These are phyloP conservation scores for Thalpophila matura DNA, from an alignment of 2,888 invertebrate species.

Conservation along the genomic window DNA sequence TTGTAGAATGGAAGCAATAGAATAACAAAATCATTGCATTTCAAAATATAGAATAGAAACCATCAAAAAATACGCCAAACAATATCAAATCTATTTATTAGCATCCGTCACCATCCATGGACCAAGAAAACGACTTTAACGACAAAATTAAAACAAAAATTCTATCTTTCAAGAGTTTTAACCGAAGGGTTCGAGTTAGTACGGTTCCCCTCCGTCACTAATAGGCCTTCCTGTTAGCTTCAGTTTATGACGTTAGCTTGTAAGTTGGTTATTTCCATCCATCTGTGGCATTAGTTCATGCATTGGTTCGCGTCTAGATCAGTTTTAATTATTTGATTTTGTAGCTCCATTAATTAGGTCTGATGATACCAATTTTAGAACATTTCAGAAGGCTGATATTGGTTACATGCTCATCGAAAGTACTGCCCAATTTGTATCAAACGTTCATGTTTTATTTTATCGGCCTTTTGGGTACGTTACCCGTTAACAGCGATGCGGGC, in stretches of 20 bases:
- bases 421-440: not conserved
- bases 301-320: conserved; percentile 5
- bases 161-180: not conserved
- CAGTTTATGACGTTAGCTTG: not conserved
- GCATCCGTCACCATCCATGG: not conserved
- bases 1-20: too few species aligned
- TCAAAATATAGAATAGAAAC: too few species aligned
- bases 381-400: not conserved
- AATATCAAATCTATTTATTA: too few species aligned
- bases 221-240: conserved; percentile 4
- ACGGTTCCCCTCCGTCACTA: not conserved
- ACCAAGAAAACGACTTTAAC: not conserved
- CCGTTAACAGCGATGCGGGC: too few species aligned
- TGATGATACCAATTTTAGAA: not conserved
- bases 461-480: too few species aligned
- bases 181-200: not conserved
- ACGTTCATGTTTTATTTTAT: not conserved
- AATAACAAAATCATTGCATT: too few species aligned
- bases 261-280: conserved; percentile 23
- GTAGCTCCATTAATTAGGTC: conserved; percentile 15
- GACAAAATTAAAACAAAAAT: not conserved
- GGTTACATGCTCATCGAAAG: not conserved
- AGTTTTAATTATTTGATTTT: conserved; percentile 16
- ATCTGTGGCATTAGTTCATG: conserved; percentile 12
- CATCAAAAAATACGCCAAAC: too few species aligned